Evolutionary conservation across 1,140 invertebrate genomes (phyloP).

Genomic region (Venustaconcha ellipsiformis): DNA sequence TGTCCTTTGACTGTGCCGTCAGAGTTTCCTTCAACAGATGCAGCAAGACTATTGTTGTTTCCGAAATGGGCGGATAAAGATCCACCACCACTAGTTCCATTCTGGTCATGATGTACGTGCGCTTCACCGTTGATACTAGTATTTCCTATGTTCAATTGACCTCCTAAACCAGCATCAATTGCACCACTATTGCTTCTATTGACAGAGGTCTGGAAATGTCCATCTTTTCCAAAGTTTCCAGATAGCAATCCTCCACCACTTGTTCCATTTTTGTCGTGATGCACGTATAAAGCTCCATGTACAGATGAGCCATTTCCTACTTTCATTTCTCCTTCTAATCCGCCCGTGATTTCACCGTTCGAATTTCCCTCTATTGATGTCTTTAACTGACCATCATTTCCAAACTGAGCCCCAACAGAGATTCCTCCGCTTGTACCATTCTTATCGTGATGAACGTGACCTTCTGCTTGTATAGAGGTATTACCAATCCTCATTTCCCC

Average conservation of each 20-base stretch:
- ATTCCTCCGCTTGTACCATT: constrained; percentile 4
- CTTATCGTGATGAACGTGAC: constrained; percentile 1
- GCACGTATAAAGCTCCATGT: constrained; percentile 1
- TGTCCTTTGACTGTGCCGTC: neutral
- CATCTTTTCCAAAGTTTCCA: neutral
- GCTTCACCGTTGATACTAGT: neutral
- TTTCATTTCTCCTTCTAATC: neutral
- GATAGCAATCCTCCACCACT: constrained; percentile 3
- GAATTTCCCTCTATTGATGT: neutral
- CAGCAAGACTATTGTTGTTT: neutral
- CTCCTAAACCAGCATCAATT: neutral
- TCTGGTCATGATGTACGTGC: constrained; percentile 5
- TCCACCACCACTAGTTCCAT: neutral
- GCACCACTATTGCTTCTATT: neutral
- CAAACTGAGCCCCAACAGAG: neutral
- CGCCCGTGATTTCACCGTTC: neutral
- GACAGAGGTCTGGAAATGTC: neutral
- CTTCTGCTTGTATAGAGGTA: neutral
- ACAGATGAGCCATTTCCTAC: neutral
- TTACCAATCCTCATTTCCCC: neutral
- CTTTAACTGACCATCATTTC: neutral
- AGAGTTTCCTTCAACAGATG: neutral
- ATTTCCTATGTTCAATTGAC: neutral
- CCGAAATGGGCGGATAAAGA: neutral
- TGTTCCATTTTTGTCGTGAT: constrained; percentile 6